Evolutionary conservation across 2,113 vertebrate species (phyloP), one percentile per base, ranked within the genome.

Genomic region (Microcebus tavaratra): DNA sequence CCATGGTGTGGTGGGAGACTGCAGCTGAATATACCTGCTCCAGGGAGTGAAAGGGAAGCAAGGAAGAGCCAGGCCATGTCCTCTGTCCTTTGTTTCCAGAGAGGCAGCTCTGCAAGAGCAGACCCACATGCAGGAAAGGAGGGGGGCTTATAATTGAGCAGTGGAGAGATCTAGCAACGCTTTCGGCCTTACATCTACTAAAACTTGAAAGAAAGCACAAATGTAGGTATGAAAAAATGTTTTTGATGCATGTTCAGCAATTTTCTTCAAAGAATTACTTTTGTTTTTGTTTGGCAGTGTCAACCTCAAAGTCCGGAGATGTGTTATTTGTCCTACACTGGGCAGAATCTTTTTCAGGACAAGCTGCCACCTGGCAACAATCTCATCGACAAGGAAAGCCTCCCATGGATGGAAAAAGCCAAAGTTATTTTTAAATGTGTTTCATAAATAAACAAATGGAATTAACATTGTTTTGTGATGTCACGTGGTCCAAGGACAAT

Each of bases 361-460:
- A 50, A 70, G 9, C 31, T 82, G 50, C 18, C n/a, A 27, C 48
- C 25, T 57, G 61, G 6, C 1, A 2, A 14, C 6, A 18, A 45
- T 34, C 67, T 84, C 36, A 75, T 36, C 61, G 55, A 50, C 53
- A n/a, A 53, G 25, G 31, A 76, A 75, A 68, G 48, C 20, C 17
- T 21, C 34, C 29, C 0, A 4, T 84, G 70, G 81, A 85, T 15
- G 23, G 17, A 84, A 88, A 92, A 68, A 89, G 17, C 18, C 25
- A 63, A 81, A 6, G 59, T 72, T 85, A 84, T 76, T 72, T 90
- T 88, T 31, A 45, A 92, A 75, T 59, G 18, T 53, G 20, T 29
- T 86, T 70, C 39, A 53, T 88, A 92, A 97, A 29, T 88, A 78
- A 94, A 45, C 48, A 94, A 91, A 83, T 76, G 2, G 21, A 89